Evolutionary conservation across 2,797 vertebrate species (phyloP).

Genomic region (Muscicapa striata): DNA sequence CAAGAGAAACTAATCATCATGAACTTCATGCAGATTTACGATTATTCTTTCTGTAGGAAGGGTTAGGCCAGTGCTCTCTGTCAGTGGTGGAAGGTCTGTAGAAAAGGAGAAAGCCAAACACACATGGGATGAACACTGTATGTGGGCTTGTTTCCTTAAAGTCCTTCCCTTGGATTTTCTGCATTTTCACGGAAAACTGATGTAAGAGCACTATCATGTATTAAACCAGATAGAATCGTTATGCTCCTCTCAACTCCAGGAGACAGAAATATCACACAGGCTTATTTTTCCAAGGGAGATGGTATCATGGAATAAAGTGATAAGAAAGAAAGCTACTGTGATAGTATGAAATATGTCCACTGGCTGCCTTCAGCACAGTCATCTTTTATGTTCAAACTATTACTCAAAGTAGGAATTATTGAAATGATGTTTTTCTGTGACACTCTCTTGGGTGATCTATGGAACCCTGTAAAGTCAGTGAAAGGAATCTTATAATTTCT

Average conservation of each 20-base stretch:
- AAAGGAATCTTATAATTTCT: background rate
- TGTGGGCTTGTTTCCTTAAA: background rate
- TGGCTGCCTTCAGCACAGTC: conserved; percentile 27
- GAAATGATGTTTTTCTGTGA: conserved; percentile 14
- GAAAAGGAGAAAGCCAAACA: background rate
- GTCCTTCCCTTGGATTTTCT: background rate
- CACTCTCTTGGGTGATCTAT: background rate
- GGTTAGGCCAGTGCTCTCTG: conserved; percentile 50
- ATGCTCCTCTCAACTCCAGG: background rate
- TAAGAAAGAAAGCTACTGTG: conserved; percentile 28
- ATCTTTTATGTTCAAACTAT: conserved; percentile 56
- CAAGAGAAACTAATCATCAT: conserved; percentile 79
- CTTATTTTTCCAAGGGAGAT: conserved; percentile 53
- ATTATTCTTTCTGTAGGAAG: conserved; percentile 65
- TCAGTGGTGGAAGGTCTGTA: conserved; percentile 28
- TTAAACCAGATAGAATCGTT: conserved; percentile 21
- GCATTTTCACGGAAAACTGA: background rate
- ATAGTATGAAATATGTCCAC: conserved; percentile 40
- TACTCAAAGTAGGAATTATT: conserved; percentile 39
- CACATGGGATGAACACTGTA: background rate
- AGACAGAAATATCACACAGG: conserved; percentile 25
- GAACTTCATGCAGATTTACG: conserved; percentile 78
- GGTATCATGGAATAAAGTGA: conserved; percentile 31
- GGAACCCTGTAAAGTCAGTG: background rate
- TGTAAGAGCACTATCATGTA: background rate